Conservation (phyloP, 2,888 invertebrate species). For the Ochropleura plecta region DNA sequence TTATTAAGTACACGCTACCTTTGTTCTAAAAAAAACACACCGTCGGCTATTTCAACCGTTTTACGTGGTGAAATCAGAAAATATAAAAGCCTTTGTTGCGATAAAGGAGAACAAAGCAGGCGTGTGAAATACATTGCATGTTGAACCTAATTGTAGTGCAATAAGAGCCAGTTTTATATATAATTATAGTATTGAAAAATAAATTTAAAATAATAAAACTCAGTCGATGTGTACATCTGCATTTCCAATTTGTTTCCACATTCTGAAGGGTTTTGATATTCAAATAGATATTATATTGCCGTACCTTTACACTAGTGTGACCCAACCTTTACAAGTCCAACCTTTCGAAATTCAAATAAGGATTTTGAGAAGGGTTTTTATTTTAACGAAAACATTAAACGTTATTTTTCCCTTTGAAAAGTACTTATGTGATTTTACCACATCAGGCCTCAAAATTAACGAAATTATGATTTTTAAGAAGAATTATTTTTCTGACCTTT, state of each 20-base stretch:
- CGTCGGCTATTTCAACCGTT: too few species aligned
- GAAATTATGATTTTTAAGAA: not conserved
- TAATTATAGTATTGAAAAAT: too few species aligned
- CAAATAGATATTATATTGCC: conserved; percentile 2
- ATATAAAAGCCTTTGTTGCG: too few species aligned
- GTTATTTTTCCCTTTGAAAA: not conserved
- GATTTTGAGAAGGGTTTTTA: conserved; percentile 2
- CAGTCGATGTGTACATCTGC: not conserved
- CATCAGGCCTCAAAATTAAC: not conserved
- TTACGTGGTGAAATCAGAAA: too few species aligned
- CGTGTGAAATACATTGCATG: too few species aligned
- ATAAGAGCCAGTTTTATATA: too few species aligned
- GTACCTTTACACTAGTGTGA: conserved; percentile 10
- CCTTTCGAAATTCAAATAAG: conserved; percentile 4
- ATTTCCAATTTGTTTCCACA: not conserved
- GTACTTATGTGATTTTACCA: conserved; percentile 5
- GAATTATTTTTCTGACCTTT: conserved; percentile 3
- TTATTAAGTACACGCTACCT: too few species aligned
- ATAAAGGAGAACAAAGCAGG: too few species aligned
- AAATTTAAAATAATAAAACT: not conserved
- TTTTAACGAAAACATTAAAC: not conserved
- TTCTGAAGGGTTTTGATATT: not conserved
- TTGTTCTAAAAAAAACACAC: too few species aligned
- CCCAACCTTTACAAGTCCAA: conserved; percentile 5
- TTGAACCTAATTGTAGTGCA: too few species aligned